Conservation (phyloP, 2,888 invertebrate species). For the Lasioglossum morio region DNA sequence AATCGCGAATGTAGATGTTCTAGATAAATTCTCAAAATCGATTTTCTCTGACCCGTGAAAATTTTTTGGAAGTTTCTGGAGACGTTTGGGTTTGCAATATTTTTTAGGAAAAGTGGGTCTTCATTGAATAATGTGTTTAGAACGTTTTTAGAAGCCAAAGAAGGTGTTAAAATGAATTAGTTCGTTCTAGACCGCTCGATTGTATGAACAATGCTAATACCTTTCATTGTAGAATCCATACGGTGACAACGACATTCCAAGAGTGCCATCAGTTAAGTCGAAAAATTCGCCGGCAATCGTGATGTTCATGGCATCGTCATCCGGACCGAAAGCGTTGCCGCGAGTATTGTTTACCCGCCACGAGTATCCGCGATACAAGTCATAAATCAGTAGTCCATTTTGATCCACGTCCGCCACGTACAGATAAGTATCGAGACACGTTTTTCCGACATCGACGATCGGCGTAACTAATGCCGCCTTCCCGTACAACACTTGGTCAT, state of each 20-base stretch:
- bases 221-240: slow-evolving; percentile 75
- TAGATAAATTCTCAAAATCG: not conserved
- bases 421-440: slow-evolving; percentile 79
- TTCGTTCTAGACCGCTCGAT: not conserved
- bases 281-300: slow-evolving; percentile 82
- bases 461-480: slow-evolving; percentile 81
- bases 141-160: not conserved
- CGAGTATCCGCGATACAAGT: slow-evolving; percentile 76
- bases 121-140: not conserved
- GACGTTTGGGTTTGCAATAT: too few relatives aligned
- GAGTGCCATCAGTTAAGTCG: slow-evolving; percentile 81
- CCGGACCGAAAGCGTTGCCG: slow-evolving; percentile 82
- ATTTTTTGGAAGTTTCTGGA: too few relatives aligned
- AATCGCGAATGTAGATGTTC: not conserved
- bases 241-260: slow-evolving; percentile 83
- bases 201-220: slow-evolving; percentile 33
- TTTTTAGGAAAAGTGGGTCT: too few relatives aligned
- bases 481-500: slow-evolving; percentile 76
- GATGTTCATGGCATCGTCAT: slow-evolving; percentile 80
- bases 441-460: slow-evolving; percentile 80
- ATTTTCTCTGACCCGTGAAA: not conserved
- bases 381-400: slow-evolving; percentile 81
- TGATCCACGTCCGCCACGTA: slow-evolving; percentile 82
- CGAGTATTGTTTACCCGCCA: slow-evolving; percentile 82
- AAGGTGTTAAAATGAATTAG: not conserved